A percentile compares a stretch with the other conserved stretches of the same genome.
phyloP scores from a whole-genome alignment of 2,797 vertebrate species.

The Capromys pilorides region DNA sequence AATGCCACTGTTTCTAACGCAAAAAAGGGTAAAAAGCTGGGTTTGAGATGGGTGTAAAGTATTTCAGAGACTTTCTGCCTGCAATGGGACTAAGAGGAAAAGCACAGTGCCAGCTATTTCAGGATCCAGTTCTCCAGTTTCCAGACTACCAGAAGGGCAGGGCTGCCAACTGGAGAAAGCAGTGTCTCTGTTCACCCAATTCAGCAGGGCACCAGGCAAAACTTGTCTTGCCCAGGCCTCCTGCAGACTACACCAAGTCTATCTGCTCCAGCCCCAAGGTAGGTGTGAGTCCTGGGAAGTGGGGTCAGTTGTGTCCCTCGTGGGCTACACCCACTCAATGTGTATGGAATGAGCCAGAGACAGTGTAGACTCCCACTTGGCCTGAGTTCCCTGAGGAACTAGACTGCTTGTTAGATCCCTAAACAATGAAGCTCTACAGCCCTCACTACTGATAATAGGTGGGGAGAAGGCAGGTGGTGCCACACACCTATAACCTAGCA shows the following conservation, averaged over 20 bases:
- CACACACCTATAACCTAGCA: background rate
- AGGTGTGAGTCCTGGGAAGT: rapidly evolving
- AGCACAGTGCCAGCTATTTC: background rate
- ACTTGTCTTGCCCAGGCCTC: background rate
- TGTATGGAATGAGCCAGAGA: background rate
- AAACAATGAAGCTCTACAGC: background rate
- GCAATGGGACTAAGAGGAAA: background rate
- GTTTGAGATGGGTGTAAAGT: background rate
- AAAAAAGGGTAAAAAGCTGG: background rate
- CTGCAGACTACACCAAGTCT: background rate
- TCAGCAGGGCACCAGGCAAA: background rate
- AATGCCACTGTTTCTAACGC: background rate
- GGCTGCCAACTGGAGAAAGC: background rate
- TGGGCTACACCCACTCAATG: background rate
- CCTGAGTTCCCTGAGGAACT: background rate
- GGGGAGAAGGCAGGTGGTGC: background rate
- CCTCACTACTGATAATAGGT: background rate
- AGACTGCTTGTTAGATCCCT: background rate
- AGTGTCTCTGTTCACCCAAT: background rate
- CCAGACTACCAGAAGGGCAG: background rate
- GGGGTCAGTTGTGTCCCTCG: background rate
- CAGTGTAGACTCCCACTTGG: background rate
- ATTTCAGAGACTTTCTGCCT: background rate
- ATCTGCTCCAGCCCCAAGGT: rapidly evolving
- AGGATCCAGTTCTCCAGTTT: background rate